Percentiles rank a stretch among this genome's conserved stretches.
phyloP scores from a whole-genome alignment of 2,113 vertebrate genomes.

The Brachyistius frenatus region DNA sequence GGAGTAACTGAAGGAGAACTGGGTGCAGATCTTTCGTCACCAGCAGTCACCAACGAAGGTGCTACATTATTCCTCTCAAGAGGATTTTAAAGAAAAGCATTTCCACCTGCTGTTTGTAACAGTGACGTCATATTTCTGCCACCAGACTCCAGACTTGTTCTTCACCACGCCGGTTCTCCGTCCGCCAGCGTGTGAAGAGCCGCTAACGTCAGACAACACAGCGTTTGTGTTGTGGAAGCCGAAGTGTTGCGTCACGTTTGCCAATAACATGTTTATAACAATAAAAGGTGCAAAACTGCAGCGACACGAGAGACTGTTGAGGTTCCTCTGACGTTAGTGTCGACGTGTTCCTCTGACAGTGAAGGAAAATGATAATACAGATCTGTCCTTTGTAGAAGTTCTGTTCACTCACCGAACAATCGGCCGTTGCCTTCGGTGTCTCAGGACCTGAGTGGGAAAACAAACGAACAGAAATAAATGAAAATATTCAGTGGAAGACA shows the following conservation, averaged over 20 bases:
- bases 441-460: too few species aligned
- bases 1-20: not conserved
- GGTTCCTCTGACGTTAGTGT: not conserved
- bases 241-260: not conserved
- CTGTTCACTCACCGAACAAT: not conserved
- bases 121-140: too few species aligned
- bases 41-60: constrained; percentile 44
- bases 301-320: not conserved
- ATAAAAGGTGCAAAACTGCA: not conserved
- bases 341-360: constrained; percentile 10
- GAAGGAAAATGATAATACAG: not conserved
- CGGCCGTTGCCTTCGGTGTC: too few species aligned
- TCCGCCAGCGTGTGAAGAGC: not conserved
- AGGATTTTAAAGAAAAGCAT: constrained; percentile 16
- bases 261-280: not conserved
- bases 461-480: too few species aligned
- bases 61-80: constrained; percentile 28
- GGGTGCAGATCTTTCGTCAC: constrained; percentile 24
- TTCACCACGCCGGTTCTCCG: constrained; percentile 8
- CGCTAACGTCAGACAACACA: not conserved
- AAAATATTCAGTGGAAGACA: too few species aligned
- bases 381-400: constrained; percentile 6
- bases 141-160: too few species aligned
- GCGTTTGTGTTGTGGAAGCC: constrained; percentile 1
- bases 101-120: too few species aligned